Evolutionary conservation across 2,113 vertebrate species (phyloP).

Genomic region (Fregata magnificens): DNA sequence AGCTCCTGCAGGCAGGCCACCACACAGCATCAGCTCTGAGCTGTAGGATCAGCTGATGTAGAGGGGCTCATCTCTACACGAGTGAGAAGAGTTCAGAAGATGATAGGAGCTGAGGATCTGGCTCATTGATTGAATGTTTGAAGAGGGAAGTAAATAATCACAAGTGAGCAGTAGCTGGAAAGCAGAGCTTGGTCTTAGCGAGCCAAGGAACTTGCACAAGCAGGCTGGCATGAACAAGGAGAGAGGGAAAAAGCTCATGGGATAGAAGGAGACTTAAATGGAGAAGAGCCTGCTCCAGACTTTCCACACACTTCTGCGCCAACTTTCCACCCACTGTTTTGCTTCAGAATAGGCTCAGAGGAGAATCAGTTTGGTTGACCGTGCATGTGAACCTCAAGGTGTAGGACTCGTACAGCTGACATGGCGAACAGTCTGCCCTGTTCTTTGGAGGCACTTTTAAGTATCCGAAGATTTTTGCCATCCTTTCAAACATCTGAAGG

Average conservation of each 20-base stretch:
- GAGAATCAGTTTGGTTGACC: not conserved
- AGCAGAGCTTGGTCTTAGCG: not conserved
- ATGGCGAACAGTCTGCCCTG: not conserved
- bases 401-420: not conserved
- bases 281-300: not conserved
- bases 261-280: not conserved
- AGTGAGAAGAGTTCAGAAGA: not conserved
- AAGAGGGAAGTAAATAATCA: not conserved
- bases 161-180: not conserved
- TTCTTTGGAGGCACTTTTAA: not conserved
- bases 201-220: not conserved
- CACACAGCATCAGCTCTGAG: not conserved
- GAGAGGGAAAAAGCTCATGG: not conserved
- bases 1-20: not conserved
- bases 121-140: too few relatives aligned
- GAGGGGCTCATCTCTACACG: not conserved
- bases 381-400: not conserved
- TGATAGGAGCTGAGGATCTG: not conserved
- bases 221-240: not conserved
- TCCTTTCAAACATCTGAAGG: not conserved
- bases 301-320: accelerated
- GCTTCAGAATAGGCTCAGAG: not conserved
- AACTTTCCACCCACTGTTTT: not conserved
- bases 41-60: not conserved
- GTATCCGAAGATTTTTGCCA: not conserved